Evolutionary conservation across 2,113 vertebrate genomes (phyloP).

Genomic region (Pseudopodoces humilis): DNA sequence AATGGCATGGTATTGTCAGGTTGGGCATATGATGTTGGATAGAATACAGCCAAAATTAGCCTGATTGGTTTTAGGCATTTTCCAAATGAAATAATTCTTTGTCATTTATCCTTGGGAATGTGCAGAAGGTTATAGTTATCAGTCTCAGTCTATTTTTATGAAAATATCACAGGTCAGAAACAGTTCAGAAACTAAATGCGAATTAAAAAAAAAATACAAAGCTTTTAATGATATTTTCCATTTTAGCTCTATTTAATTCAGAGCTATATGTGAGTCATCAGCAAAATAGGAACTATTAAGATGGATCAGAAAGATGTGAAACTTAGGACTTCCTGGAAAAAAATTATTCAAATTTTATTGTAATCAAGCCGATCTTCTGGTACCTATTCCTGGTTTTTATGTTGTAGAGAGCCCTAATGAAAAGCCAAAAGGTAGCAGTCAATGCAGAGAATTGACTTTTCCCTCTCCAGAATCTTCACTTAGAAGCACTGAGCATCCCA

Average conservation of each 20-base stretch:
- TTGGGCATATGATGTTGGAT: not conserved
- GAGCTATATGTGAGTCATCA: conserved; percentile 7
- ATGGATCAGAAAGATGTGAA: not conserved
- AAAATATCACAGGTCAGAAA: conserved; percentile 53
- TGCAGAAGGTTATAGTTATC: conserved; percentile 18
- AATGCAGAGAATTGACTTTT: not conserved
- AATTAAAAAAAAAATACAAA: not conserved
- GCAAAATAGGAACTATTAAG: conserved; percentile 13
- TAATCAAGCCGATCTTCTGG: not conserved
- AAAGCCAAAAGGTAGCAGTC: not conserved
- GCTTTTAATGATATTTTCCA: conserved; percentile 35
- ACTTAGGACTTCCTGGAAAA: not conserved
- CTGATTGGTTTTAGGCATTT: conserved; percentile 20
- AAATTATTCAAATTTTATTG: not conserved
- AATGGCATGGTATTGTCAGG: conserved; percentile 1
- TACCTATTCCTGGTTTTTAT: not conserved
- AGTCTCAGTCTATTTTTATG: conserved; percentile 21
- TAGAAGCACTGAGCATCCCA: not conserved
- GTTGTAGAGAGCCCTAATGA: not conserved
- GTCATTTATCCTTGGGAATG: conserved; percentile 25
- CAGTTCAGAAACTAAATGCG: conserved; percentile 24
- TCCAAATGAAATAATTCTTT: conserved; percentile 20
- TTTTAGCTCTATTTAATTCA: conserved; percentile 33
- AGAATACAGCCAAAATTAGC: not conserved
- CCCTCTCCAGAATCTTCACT: not conserved